Base-by-base conservation (phyloP, 2,797 vertebrate genomes). In the Lithobates sylvaticus region DNA sequence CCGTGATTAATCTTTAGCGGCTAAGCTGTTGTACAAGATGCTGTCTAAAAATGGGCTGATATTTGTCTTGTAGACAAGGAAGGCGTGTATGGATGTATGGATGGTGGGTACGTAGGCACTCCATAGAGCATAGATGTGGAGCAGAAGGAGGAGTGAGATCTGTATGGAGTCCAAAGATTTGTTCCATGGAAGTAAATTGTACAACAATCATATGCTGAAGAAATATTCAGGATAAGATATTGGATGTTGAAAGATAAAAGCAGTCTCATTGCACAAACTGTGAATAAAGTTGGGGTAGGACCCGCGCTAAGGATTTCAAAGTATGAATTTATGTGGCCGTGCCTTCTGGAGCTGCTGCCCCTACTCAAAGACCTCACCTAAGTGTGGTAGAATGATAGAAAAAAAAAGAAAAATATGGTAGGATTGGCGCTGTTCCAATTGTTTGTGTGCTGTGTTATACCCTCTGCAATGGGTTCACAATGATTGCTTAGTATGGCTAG, bases 41-140 rank as follows among this genome's bases (percentile, higher is more conserved):
- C 86, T 70, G 76, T 87, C 86, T 87, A 87, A 84, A 87, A 87
- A 87, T 87, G 86, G 86, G 58, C 42, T 78, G 72, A 69, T 71
- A 87, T 87, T 87, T 83, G 76, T 87, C 81, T 83, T 87, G 32
- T 67, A 84, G 86, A 87, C 86, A 87, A 39, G 86, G 77, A 32
- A 58, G 81, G 61, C 74, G 39, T 65, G 50, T 80, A 80, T 70
- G 69, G 44, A 54, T 65, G 50, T 80, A 80, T 70, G 69, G 44
- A 54, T 73, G 80, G 50, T 70, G 61, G 70, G 36, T 36, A 61
- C 67, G 15, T 69, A 44, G 42, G 39, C 10, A 64, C 74, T 54
- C 32, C 27, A 74, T 64, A 42, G 69, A 42, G 18, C 26, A 39
- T 26, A n/a, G 78, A 86, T 86, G 42, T 76, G 32, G 44, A 76